These are phyloP conservation scores for Falco cherrug DNA, from an alignment of 2,797 vertebrate genomes.

Conservation along the genomic window DNA sequence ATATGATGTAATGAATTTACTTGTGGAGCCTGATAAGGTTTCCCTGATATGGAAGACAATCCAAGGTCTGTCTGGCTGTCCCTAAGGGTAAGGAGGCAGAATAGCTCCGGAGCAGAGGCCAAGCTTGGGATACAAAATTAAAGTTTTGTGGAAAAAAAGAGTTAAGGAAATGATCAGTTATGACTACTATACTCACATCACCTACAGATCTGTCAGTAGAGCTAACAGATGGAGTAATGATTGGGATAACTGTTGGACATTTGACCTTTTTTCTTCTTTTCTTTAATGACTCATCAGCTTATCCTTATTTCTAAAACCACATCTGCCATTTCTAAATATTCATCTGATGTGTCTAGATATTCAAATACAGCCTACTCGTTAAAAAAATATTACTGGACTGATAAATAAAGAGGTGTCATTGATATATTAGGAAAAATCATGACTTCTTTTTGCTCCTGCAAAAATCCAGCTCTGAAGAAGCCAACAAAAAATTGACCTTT, in stretches of 20 bases:
- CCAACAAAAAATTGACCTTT: not conserved
- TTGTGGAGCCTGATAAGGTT: not conserved
- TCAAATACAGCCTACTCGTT: not conserved
- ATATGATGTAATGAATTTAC: slow-evolving; percentile 22
- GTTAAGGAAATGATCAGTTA: not conserved
- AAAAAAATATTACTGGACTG: not conserved
- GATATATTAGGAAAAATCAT: not conserved
- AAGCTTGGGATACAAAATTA: not conserved
- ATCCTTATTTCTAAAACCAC: not conserved
- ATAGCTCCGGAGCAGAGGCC: not conserved
- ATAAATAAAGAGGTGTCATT: not conserved
- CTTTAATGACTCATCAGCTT: not conserved
- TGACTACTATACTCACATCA: not conserved
- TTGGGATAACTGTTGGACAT: not conserved
- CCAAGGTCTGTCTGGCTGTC: not conserved
- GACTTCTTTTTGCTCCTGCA: not conserved
- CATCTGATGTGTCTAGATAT: not conserved
- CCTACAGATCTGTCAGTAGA: not conserved
- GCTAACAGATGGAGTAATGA: not conserved
- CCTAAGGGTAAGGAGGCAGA: not conserved
- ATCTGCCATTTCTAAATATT: not conserved
- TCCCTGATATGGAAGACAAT: not conserved
- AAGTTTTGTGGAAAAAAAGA: not conserved
- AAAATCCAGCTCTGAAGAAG: not conserved
- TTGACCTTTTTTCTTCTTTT: not conserved